Evolutionary conservation across 2,113 vertebrate genomes (phyloP), one percentile per base, ranked within the genome.

Genomic region (Phoenicopterus ruber): DNA sequence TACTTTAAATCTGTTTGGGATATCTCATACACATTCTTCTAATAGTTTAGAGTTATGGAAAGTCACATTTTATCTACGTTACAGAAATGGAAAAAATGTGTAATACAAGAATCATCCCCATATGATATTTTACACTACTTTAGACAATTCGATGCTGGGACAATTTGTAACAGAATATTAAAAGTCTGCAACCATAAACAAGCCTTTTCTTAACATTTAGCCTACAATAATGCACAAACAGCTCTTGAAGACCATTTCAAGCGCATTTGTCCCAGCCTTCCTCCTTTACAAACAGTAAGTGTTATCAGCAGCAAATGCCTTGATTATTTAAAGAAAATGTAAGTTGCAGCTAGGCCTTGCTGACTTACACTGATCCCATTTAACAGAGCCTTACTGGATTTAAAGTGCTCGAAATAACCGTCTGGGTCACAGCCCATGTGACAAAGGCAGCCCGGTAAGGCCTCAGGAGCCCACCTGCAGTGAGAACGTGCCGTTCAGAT

Each of bases 401-500:
- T 90, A 44, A 91, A 96, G 50, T 38, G 78, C 72, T 96, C 2
- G 3, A 94, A 97, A 90, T 94, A 93, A 93, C 67, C 10, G 54
- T 82, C 92, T 90, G 74, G 94, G 96, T 94, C 88, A 96, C 77
- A 85, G 84, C 62, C 66, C 86, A 69, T 31, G n/a, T 79, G 84
- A 95, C 66, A 85, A 73, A 72, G 49, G 94, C 81, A 20, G 57
- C 89, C 67, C 9, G 8, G 85, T 58, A 66, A 91, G 62, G 78
- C 46, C 71, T 84, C 77, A 52, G 69, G 86, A 93, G 79, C 54
- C 59, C 1, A 12, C 58, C 86, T 52, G 69, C 69, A 74, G 47
- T 15, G 46, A 92, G 81, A 93, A 90, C 71, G 44, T 24, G 32
- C 38, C 2, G 1, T 66, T 62, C 74, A 47, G 76, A 71, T 87